A percentile compares a stretch with the other conserved stretches of the same genome.
Evolutionary conservation across 2,888 invertebrate genomes (phyloP).

Genomic region (Kuschelorhynchus macadamiae): DNA sequence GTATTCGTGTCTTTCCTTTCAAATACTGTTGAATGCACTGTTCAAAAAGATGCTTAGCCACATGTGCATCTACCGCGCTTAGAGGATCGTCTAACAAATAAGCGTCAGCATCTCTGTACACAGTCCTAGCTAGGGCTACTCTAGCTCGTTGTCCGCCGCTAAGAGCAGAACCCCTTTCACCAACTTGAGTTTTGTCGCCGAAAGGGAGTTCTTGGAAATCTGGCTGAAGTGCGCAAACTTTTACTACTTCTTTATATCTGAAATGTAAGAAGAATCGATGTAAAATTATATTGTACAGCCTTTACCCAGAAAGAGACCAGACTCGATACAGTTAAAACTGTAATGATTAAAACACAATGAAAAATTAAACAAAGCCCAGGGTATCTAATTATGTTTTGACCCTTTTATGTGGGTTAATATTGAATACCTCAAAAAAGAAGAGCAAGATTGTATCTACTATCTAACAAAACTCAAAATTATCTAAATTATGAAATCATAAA

Average conservation of each 20-base stretch:
- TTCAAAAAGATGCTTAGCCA: conserved; percentile 82
- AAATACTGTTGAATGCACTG: conserved; percentile 76
- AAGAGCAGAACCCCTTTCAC: conserved; percentile 83
- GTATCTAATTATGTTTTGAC: no score
- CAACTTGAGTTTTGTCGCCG: conserved; percentile 83
- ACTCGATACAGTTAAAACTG: no score
- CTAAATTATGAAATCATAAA: no score
- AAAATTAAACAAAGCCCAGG: no score
- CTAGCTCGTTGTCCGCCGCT: conserved; percentile 89
- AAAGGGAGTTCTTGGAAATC: conserved; percentile 82
- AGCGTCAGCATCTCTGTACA: conserved; percentile 83
- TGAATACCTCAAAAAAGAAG: no score
- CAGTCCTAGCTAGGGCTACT: conserved; percentile 82
- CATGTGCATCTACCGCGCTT: conserved; percentile 85
- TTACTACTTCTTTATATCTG: conserved; percentile 69
- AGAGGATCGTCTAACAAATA: conserved; percentile 87
- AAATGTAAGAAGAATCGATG: conserved; percentile 2
- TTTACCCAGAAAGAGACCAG: no score
- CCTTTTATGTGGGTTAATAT: no score
- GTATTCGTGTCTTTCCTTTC: conserved; percentile 77
- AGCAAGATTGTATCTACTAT: no score
- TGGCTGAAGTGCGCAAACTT: conserved; percentile 75
- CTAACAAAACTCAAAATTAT: no score
- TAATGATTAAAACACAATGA: no score
- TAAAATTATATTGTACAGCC: not conserved